Percentiles rank a stretch among this genome's conserved stretches.
Evolutionary conservation across 2,113 vertebrate species (phyloP).

Genomic region (Halichoeres trimaculatus): DNA sequence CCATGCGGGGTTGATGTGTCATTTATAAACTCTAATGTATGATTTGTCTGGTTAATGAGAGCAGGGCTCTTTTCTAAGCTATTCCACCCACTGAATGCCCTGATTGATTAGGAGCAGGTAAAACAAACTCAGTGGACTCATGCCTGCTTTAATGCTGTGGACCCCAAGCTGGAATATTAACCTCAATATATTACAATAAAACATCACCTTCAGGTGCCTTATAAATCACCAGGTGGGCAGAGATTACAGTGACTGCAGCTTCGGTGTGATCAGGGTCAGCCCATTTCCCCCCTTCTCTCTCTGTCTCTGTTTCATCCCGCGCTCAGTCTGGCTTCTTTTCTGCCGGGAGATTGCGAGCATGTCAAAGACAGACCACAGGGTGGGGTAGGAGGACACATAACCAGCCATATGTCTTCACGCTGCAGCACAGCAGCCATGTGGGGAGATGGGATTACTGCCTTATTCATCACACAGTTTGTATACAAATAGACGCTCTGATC

Average conservation of each 20-base stretch:
- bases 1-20: slow-evolving; percentile 46
- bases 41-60: slow-evolving; percentile 82
- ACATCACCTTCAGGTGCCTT: slow-evolving; percentile 74
- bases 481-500: slow-evolving; percentile 21
- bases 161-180: slow-evolving; percentile 73
- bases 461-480: slow-evolving; percentile 38
- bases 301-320: slow-evolving; percentile 3
- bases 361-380: slow-evolving; percentile 90
- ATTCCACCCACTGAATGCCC: slow-evolving; percentile 69
- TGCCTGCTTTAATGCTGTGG: slow-evolving; percentile 63
- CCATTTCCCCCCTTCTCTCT: slow-evolving; percentile 33
- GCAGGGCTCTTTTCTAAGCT: slow-evolving; percentile 69
- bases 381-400: slow-evolving; percentile 89
- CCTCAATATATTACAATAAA: slow-evolving; percentile 78
- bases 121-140: slow-evolving; percentile 74
- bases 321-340: slow-evolving; percentile 32
- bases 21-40: slow-evolving; percentile 73
- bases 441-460: slow-evolving; percentile 34
- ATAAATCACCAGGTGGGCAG: slow-evolving; percentile 78
- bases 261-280: slow-evolving; percentile 61
- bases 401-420: slow-evolving; percentile 70
- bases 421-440: slow-evolving; percentile 51
- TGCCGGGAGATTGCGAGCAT: slow-evolving; percentile 53
- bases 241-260: slow-evolving; percentile 55
- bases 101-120: slow-evolving; percentile 79